A percentile compares a stretch with the other conserved stretches of the same genome.
These are phyloP conservation scores for Cisticola juncidis DNA, from an alignment of 2,113 vertebrate species.

Conservation along the genomic window DNA sequence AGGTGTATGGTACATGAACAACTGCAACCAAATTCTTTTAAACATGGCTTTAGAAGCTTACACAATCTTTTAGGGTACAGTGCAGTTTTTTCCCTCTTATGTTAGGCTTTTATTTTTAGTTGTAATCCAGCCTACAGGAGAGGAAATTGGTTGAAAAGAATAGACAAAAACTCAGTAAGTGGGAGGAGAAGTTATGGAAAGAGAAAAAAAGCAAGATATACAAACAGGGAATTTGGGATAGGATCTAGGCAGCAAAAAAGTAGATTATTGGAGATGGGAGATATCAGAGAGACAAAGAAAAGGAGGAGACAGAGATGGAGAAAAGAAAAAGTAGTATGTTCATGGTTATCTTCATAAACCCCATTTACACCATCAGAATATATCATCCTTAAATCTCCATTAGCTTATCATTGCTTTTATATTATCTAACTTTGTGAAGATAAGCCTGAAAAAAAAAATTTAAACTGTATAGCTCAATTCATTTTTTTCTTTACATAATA, in stretches of 20 bases:
- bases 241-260: neutral
- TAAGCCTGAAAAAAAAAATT: neutral
- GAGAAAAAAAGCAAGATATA: neutral
- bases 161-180: neutral
- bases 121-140: neutral
- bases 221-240: neutral
- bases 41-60: neutral
- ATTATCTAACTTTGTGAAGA: neutral
- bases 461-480: rapidly evolving
- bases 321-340: neutral
- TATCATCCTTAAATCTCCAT: neutral
- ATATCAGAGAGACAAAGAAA: neutral
- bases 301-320: neutral
- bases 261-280: neutral
- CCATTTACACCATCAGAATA: neutral
- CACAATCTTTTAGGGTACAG: neutral
- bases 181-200: neutral
- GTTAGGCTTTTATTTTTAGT: neutral
- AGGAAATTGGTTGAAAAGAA: neutral
- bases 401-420: neutral
- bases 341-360: neutral
- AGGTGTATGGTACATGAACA: neutral
- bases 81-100: neutral
- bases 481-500: neutral
- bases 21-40: neutral